phyloP scores from a whole-genome alignment of 2,888 invertebrate species.

The Lucinisca nassula region DNA sequence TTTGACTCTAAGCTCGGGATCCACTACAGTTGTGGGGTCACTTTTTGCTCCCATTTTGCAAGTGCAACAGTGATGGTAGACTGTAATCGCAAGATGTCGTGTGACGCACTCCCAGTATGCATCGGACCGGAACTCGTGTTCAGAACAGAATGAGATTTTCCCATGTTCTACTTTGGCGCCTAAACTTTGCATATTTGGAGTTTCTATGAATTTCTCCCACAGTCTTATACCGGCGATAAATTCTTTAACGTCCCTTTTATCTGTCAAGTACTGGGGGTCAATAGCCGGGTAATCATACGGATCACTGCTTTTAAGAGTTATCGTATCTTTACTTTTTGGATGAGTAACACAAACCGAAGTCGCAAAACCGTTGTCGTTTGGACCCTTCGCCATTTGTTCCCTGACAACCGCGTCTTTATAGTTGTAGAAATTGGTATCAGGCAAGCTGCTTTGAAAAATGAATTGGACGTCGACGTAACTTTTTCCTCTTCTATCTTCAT shows the following conservation, averaged over 20 bases:
- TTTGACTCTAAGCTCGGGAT: slow-evolving; percentile 88
- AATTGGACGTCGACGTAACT: slow-evolving; percentile 33
- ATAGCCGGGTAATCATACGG: slow-evolving; percentile 36
- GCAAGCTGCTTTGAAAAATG: not conserved
- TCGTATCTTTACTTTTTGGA: slow-evolving; percentile 87
- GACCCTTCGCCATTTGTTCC: not conserved
- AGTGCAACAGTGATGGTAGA: too few species aligned
- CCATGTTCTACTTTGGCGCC: slow-evolving; percentile 48
- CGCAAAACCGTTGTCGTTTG: slow-evolving; percentile 80
- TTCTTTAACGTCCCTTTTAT: slow-evolving; percentile 13
- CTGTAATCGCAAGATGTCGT: slow-evolving; percentile 30
- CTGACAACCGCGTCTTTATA: not conserved
- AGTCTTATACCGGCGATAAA: slow-evolving; percentile 16
- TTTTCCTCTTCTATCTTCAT: not conserved
- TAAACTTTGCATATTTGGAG: slow-evolving; percentile 48
- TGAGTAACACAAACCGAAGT: slow-evolving; percentile 35
- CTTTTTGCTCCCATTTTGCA: slow-evolving; percentile 91
- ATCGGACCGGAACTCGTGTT: slow-evolving; percentile 30
- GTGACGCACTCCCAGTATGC: slow-evolving; percentile 59
- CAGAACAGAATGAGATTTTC: slow-evolving; percentile 44
- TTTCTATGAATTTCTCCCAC: too few species aligned
- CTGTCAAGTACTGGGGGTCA: slow-evolving; percentile 28
- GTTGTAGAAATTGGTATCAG: not conserved
- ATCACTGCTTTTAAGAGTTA: slow-evolving; percentile 14
- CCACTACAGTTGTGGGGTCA: slow-evolving; percentile 90